Conservation (phyloP, 2,888 invertebrate genomes). For the Latrodectus elegans region DNA sequence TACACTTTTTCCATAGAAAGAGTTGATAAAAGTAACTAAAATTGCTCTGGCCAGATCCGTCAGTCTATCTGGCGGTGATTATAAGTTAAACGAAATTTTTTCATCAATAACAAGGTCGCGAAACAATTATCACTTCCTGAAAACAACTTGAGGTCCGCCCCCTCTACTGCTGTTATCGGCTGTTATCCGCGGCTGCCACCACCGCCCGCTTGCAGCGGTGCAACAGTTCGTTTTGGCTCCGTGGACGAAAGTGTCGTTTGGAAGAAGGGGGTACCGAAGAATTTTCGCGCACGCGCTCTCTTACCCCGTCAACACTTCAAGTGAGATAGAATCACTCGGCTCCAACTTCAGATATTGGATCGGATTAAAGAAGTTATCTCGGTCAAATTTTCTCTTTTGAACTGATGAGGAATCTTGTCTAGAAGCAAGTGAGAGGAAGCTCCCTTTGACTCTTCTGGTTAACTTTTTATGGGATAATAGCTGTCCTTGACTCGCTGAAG, state of each 20-base stretch:
- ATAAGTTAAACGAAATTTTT: background rate
- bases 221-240: constrained; percentile 59
- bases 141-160: constrained; percentile 19
- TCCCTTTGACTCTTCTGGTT: background rate
- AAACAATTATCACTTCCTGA: constrained; percentile 33
- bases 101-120: background rate
- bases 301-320: constrained; percentile 2
- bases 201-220: constrained; percentile 32
- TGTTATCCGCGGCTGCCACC: background rate
- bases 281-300: constrained; percentile 26
- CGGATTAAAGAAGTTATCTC: constrained; percentile 35
- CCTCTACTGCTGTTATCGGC: constrained; percentile 16
- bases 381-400: background rate
- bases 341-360: constrained; percentile 39
- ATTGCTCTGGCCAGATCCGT: too few relatives aligned
- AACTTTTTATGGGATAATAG: constrained; percentile 25
- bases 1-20: too few relatives aligned
- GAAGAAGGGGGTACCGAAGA: constrained; percentile 28
- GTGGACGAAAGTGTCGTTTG: constrained; percentile 39
- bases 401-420: background rate
- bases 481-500: background rate
- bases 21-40: too few relatives aligned
- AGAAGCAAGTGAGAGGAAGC: background rate
- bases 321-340: constrained; percentile 4
- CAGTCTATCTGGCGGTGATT: too few relatives aligned